Percentiles rank a stretch among this genome's conserved stretches.
Evolutionary conservation across 2,888 invertebrate genomes (phyloP).

Genomic region (Piscicola geometra): DNA sequence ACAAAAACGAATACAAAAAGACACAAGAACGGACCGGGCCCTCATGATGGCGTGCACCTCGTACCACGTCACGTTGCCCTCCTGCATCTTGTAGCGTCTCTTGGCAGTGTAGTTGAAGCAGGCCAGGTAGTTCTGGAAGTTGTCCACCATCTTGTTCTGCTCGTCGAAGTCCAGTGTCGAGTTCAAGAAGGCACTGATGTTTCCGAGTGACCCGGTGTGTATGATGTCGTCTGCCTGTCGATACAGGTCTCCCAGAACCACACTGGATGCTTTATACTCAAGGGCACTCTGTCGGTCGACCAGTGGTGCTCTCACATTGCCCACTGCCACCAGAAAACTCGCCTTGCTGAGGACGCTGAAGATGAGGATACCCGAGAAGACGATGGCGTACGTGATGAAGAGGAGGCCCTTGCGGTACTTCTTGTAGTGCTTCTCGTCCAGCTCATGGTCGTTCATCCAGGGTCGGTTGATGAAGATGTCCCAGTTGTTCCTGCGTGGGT

Average conservation of each 20-base stretch:
- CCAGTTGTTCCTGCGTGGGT: slow-evolving; percentile 7
- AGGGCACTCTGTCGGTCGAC: too few species aligned
- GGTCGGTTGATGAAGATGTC: slow-evolving; percentile 28
- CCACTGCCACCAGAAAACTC: slow-evolving; percentile 17
- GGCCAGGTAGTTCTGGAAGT: too few species aligned
- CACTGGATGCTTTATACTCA: too few species aligned
- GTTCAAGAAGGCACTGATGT: too few species aligned
- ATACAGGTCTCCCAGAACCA: too few species aligned
- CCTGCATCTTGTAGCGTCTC: neutral
- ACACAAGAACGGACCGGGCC: neutral
- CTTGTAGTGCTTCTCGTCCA: slow-evolving; percentile 5
- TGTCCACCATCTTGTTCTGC: too few species aligned
- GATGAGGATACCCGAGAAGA: slow-evolving; percentile 26
- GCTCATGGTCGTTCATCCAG: slow-evolving; percentile 17
- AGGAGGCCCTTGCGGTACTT: neutral
- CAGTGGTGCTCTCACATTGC: slow-evolving; percentile 6
- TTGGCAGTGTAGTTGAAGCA: neutral
- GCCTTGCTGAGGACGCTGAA: slow-evolving; percentile 14
- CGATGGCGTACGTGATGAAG: slow-evolving; percentile 6
- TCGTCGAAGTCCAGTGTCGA: too few species aligned
- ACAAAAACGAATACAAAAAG: too few species aligned
- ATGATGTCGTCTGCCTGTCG: too few species aligned
- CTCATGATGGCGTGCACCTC: neutral
- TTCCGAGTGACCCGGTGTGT: too few species aligned
- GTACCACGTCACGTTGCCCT: neutral